Conservation (phyloP, 2,888 invertebrate species). For the Leptogaster cylindrica region DNA sequence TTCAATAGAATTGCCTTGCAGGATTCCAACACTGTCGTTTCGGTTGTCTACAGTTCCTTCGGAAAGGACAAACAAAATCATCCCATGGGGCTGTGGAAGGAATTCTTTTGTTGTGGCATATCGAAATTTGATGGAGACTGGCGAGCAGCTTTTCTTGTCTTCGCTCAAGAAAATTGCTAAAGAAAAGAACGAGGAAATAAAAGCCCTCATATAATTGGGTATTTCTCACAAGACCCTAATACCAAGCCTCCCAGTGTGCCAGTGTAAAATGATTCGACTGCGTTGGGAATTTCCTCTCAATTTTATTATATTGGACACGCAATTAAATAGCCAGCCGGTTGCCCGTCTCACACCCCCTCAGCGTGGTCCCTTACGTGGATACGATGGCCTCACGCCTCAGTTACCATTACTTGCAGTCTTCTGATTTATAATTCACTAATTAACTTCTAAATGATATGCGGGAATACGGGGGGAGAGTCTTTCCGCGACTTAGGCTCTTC, state of each 20-base stretch:
- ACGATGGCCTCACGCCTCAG: neutral
- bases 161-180: slow-evolving; percentile 3
- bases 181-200: slow-evolving; percentile 10
- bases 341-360: neutral
- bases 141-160: slow-evolving; percentile 27
- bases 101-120: slow-evolving; percentile 30
- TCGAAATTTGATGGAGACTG: slow-evolving; percentile 34
- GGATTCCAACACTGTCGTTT: slow-evolving; percentile 1
- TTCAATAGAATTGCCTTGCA: slow-evolving; percentile 19
- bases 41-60: neutral
- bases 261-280: slow-evolving; percentile 27
- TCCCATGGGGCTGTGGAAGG: slow-evolving; percentile 16
- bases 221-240: slow-evolving; percentile 12
- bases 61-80: slow-evolving; percentile 10
- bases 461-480: too few species aligned
- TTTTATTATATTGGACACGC: slow-evolving; percentile 13
- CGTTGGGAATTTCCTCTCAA: neutral
- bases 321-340: slow-evolving; percentile 2
- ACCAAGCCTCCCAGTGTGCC: neutral
- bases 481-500: neutral
- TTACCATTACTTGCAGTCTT: neutral
- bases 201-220: slow-evolving; percentile 27
- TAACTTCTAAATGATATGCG: slow-evolving; percentile 35
- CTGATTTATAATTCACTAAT: slow-evolving; percentile 34
- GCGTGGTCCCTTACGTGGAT: neutral